Evolutionary conservation across 2,797 vertebrate genomes (phyloP).

Genomic region (Bradypodion ventrale): DNA sequence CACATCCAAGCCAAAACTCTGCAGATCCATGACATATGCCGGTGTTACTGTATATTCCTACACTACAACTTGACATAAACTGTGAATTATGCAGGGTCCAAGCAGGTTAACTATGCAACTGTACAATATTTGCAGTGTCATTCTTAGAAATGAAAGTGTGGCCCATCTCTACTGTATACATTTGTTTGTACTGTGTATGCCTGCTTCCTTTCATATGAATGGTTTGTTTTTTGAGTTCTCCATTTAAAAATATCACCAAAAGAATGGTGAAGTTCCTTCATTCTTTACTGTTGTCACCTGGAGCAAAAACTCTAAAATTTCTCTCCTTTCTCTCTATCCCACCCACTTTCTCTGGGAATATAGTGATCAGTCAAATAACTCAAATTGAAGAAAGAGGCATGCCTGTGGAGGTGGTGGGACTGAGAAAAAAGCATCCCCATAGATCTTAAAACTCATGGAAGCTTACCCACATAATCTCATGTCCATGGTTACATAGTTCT

Average conservation of each 20-base stretch:
- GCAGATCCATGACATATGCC: background rate
- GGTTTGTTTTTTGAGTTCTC: background rate
- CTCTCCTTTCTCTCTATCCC: background rate
- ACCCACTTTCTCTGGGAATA: background rate
- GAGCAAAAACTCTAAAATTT: background rate
- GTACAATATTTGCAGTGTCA: background rate
- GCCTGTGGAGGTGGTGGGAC: too few relatives aligned
- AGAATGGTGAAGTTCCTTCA: background rate
- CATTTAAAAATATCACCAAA: background rate
- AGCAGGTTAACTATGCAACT: background rate
- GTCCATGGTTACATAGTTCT: background rate
- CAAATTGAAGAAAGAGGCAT: too few relatives aligned
- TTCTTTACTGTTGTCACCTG: background rate
- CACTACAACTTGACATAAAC: background rate
- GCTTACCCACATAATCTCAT: background rate
- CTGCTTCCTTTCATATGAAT: background rate
- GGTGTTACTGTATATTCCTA: background rate
- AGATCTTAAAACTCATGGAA: background rate
- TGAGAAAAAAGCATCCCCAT: too few relatives aligned
- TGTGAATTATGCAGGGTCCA: background rate
- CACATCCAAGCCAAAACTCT: background rate
- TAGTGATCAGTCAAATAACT: background rate
- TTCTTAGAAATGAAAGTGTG: background rate
- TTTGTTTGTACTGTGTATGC: background rate
- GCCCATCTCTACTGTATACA: constrained; percentile 13